A percentile compares a stretch with the other conserved stretches of the same genome.
Conservation (phyloP, 2,888 invertebrate genomes). For the Lysandra coridon region DNA sequence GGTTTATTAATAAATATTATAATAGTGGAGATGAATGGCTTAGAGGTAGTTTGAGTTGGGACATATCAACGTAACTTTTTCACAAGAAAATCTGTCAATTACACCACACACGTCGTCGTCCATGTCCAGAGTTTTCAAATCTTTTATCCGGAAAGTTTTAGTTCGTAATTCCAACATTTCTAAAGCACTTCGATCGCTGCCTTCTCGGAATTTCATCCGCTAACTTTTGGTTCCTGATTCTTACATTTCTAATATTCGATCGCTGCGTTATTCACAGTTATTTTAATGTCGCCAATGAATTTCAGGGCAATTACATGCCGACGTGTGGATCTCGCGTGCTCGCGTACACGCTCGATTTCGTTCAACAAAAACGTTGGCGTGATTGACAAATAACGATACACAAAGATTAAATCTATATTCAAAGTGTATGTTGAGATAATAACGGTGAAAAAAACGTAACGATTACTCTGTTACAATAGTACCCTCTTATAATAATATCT, state of each 20-base stretch:
- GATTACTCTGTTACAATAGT: too few relatives aligned
- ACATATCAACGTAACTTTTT: too few relatives aligned
- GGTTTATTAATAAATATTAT: too few relatives aligned
- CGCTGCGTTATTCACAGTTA: background rate
- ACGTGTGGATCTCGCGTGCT: background rate
- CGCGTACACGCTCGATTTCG: conserved; percentile 1
- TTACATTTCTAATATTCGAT: background rate
- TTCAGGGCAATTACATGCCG: conserved; percentile 5
- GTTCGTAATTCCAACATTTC: background rate
- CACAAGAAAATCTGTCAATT: too few relatives aligned
- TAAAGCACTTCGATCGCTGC: background rate
- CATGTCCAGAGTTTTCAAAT: too few relatives aligned
- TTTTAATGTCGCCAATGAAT: conserved; percentile 5
- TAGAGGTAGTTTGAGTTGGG: too few relatives aligned
- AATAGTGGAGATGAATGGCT: too few relatives aligned
- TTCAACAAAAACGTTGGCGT: background rate
- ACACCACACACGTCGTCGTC: too few relatives aligned
- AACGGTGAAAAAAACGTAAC: background rate
- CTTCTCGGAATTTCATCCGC: background rate
- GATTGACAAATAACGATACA: conserved; percentile 15
- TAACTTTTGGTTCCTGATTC: background rate
- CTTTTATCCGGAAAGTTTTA: too few relatives aligned
- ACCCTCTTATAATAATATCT: background rate
- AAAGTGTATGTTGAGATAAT: background rate
- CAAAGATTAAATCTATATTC: conserved; percentile 18